phyloP scores from a whole-genome alignment of 2,797 vertebrate genomes.

The Enteromius paludinosus region DNA sequence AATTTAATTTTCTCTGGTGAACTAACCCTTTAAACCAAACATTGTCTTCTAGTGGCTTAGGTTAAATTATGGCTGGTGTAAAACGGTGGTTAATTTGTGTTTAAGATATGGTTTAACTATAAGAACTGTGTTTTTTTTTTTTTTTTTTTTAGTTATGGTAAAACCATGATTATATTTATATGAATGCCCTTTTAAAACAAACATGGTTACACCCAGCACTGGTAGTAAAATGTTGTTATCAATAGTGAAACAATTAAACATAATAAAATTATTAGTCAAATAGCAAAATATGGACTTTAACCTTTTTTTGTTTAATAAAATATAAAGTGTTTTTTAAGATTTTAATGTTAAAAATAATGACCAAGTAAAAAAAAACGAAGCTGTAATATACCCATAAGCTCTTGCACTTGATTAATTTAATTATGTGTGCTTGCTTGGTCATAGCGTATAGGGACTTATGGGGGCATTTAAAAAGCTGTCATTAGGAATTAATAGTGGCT shows the following conservation, averaged over 20 bases:
- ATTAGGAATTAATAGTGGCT: background rate
- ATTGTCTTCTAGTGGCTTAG: too few relatives aligned
- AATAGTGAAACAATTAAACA: constrained; percentile 1
- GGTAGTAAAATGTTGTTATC: background rate
- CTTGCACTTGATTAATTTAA: background rate
- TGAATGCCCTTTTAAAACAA: background rate
- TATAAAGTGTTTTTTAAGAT: background rate
- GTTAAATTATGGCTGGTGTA: too few relatives aligned
- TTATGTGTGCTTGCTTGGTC: background rate
- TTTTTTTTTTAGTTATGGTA: too few relatives aligned
- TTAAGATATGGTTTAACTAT: too few relatives aligned
- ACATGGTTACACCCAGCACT: background rate
- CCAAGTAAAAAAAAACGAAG: background rate
- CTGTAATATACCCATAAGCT: background rate
- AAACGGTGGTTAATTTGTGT: too few relatives aligned
- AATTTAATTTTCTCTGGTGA: too few relatives aligned
- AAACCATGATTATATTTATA: too few relatives aligned
- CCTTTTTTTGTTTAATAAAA: background rate
- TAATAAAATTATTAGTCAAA: background rate
- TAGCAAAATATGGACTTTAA: background rate
- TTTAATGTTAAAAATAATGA: background rate
- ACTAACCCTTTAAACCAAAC: too few relatives aligned
- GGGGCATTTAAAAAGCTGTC: background rate
- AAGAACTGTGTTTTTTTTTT: too few relatives aligned
- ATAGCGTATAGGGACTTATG: background rate